Base-by-base conservation (phyloP, 2,113 vertebrate genomes). In the Mystacornis crossleyi region DNA sequence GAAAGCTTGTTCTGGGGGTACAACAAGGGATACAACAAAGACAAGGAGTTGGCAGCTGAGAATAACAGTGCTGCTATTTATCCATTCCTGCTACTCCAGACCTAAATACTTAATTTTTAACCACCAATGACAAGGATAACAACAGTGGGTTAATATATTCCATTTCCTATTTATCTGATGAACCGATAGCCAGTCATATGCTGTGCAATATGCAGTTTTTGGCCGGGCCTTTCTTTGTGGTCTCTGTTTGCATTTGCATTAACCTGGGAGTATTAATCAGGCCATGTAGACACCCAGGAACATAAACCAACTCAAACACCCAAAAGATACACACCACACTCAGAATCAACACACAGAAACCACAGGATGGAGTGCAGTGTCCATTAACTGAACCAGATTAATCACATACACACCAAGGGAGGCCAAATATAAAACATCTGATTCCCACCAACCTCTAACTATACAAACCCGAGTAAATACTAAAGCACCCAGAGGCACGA, bases 311-410 rank as follows among this genome's bases (percentile, higher is more conserved):
- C 48, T 48, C 81, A 62, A 92, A 92, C 82, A 96, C 69, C 82
- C 80, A 36, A 23, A 86, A 92, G 80, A 95, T 74, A 91, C 82
- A 90, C 83, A 89, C 60, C 43, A 88, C 83, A n/a, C 60, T 92
- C 86, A 84, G 89, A 78, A 91, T 83, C 82, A 96, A 92, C 89
- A 94, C 83, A 81, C 60, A 74, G 58, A 90, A 95, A 94, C 93
- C 93, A 74, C 86, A 78, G 86, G 82, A 93, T 67, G 14, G 8
- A 96, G 81, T 26, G 62, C 74, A 53, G 85, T 11, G 42, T 82
- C 90, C 92, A 69, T 94, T 81, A 79, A 85, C 83, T 36, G 83
- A 77, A 89, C 81, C 53, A 77, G 71, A 82, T 88, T 82, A 94
- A 92, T 90, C 53, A 67, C 90, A 61, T 20, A 40, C n/a, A 70